Evolutionary conservation across 2,113 vertebrate species (phyloP).

Genomic region (Sylvicapra grimmia): DNA sequence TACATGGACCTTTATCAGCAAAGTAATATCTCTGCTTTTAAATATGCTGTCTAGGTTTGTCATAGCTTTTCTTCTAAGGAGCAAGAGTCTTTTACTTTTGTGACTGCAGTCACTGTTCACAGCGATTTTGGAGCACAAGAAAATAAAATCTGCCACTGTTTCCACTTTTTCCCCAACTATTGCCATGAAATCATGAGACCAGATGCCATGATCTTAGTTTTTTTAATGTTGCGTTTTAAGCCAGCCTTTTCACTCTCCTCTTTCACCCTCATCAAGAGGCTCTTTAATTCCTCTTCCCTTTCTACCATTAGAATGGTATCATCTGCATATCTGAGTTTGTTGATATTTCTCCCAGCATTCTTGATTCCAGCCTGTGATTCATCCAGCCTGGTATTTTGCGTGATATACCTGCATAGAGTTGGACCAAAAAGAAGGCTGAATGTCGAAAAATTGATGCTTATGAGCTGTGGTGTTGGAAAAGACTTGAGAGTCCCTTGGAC

Average conservation of each 20-base stretch:
- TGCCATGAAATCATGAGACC: background rate
- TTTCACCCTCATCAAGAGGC: background rate
- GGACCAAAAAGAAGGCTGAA: too few relatives aligned
- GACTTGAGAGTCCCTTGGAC: too few relatives aligned
- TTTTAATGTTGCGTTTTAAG: background rate
- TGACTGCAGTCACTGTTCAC: background rate
- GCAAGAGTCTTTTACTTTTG: background rate
- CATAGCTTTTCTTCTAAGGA: background rate
- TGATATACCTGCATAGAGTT: too few relatives aligned
- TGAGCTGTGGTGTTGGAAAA: too few relatives aligned
- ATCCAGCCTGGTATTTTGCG: too few relatives aligned
- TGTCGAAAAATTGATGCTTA: too few relatives aligned
- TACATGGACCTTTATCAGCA: background rate
- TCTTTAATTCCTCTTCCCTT: background rate
- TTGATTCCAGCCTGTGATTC: background rate
- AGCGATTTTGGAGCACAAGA: background rate
- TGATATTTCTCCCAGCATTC: background rate
- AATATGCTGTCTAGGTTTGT: background rate
- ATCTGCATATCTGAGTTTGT: background rate
- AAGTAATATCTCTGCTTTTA: background rate
- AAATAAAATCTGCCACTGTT: background rate
- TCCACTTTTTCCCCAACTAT: background rate
- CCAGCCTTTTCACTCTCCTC: background rate
- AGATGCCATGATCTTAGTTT: background rate
- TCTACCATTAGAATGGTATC: background rate